phyloP scores from a whole-genome alignment of 2,797 vertebrate genomes.

The Acipenser ruthenus region DNA sequence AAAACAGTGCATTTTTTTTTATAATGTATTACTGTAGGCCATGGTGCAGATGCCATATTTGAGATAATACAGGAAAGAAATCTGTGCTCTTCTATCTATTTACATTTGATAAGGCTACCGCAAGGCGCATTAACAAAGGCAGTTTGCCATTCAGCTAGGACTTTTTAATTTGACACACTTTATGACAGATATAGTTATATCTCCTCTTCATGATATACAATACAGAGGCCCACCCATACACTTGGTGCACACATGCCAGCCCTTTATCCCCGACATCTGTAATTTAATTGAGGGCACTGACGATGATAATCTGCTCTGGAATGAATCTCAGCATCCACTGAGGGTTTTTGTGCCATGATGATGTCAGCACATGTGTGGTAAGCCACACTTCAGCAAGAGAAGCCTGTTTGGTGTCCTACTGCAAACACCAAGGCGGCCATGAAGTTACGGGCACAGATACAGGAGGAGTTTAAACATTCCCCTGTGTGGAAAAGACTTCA shows the following conservation, averaged over 20 bases:
- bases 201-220: neutral
- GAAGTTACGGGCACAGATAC: too few relatives aligned
- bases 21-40: neutral
- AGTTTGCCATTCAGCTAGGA: neutral
- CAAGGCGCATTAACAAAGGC: neutral
- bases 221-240: conserved; percentile 10
- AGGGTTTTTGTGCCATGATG: neutral
- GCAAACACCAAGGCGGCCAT: too few relatives aligned
- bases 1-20: neutral
- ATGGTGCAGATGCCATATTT: too few relatives aligned
- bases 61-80: neutral
- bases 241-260: neutral
- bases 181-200: conserved; percentile 6
- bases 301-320: conserved; percentile 11
- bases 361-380: conserved; percentile 14
- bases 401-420: too few relatives aligned
- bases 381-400: neutral
- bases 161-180: neutral
- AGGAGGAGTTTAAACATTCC: too few relatives aligned
- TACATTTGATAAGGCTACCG: neutral
- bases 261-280: neutral
- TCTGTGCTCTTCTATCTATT: neutral
- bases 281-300: conserved; percentile 14
- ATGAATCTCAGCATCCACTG: conserved; percentile 7
- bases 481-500: too few relatives aligned